Evolutionary conservation across 2,797 vertebrate genomes (phyloP), one percentile per base, ranked within the genome.

Genomic region (Chrosomus eos): DNA sequence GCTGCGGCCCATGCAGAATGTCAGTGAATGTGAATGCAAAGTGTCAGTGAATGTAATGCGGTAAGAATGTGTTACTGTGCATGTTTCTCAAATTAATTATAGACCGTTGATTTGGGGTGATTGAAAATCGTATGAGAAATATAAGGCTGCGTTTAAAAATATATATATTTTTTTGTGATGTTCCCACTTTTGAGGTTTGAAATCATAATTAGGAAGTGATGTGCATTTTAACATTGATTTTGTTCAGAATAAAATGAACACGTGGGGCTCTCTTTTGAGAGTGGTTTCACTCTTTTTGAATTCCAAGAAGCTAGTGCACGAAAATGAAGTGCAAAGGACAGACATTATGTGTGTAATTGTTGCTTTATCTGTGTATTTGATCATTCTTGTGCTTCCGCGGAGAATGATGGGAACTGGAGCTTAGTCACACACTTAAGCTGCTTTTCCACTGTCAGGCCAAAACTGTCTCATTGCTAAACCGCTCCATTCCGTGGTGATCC

Each of bases 171-270:
- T 16, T 14, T 40, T 76, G 14, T 7, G 51, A 36, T 33, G 51
- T n/a, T 60, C 16, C 2, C 23, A 60, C 23, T 76, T 74, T 6
- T 4, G 19, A n/a, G 51, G 53, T 36, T 75, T 31, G 73, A 55
- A n/a, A 36, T 36, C 1, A 3, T 14, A 55, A 75, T 55, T 33
- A 53, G 51, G 2, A 74, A 74, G 19, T 33, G 11, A 74, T 72
- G 38, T 43, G 38, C 38, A 45, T 7, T 26, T 11, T 43, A 43
- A 45, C 26, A 48, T 26, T 26, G 13, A 71, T 45, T 74, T 75
- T 75, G 10, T 55, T 55, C 51, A n/a, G 72, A 55, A 75, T 55
- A 75, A 36, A 58, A 58, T 38, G 33, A 83, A 48, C 66, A 83
- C 28, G 85, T 2, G 43, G 33, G 38, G 21, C 26, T 19, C 36